These are phyloP conservation scores for Prunella himalayana DNA, from an alignment of 2,113 vertebrate genomes.

Conservation along the genomic window DNA sequence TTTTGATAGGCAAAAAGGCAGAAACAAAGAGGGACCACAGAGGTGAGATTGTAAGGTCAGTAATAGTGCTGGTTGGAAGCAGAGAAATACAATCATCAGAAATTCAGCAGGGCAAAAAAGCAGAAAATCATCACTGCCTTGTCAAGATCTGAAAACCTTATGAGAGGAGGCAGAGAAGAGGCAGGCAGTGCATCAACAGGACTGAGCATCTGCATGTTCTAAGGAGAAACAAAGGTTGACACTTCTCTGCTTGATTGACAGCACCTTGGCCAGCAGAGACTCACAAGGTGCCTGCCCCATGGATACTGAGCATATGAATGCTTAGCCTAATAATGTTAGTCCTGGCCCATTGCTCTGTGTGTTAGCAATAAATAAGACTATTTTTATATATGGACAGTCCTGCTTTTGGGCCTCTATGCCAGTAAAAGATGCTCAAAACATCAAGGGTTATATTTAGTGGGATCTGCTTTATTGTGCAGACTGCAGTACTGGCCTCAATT, in stretches of 20 bases:
- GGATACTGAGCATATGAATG: conserved; percentile 20
- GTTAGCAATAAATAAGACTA: not conserved
- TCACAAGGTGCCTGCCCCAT: not conserved
- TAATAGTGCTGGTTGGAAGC: not conserved
- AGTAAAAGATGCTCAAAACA: not conserved
- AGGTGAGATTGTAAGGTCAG: not conserved
- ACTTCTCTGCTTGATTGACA: not conserved
- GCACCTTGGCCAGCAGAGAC: conserved; percentile 20
- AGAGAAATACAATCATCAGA: not conserved
- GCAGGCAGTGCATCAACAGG: not conserved
- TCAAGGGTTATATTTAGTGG: not conserved
- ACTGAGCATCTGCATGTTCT: not conserved
- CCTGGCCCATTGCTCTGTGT: not conserved
- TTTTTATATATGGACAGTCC: not conserved
- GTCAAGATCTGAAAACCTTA: not conserved
- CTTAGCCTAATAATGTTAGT: conserved; percentile 16
- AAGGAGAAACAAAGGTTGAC: not conserved
- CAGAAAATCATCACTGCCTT: not conserved
- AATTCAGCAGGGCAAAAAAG: not conserved
- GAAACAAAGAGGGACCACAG: not conserved
- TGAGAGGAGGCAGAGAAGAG: not conserved
- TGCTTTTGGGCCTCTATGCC: not conserved
- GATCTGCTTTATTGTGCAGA: not conserved
- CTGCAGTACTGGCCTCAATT: not conserved
- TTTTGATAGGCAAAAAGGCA: not conserved